These are phyloP conservation scores for Catocala nupta DNA, from an alignment of 2,888 invertebrate species.

Conservation along the genomic window DNA sequence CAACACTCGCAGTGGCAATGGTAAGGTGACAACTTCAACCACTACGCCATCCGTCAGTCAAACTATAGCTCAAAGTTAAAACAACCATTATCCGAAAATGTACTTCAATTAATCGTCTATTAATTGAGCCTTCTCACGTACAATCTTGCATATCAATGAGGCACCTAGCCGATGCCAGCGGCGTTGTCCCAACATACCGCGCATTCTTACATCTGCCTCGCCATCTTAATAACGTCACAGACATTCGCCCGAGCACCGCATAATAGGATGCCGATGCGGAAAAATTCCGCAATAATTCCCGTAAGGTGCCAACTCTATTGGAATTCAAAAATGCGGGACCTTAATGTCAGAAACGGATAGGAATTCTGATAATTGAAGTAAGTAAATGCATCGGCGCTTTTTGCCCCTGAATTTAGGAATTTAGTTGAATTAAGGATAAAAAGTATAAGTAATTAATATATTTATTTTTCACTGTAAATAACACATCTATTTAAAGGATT, in stretches of 20 bases:
- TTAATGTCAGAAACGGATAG: conserved; percentile 46
- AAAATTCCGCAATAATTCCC: conserved; percentile 76
- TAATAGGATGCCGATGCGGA: conserved; percentile 80
- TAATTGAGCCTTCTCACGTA: conserved; percentile 6
- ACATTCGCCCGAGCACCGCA: conserved; percentile 59
- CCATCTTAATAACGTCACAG: conserved; percentile 69
- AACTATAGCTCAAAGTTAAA: too few species aligned
- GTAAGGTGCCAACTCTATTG: conserved; percentile 67
- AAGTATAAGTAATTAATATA: too few species aligned
- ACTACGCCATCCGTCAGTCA: too few species aligned
- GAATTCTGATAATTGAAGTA: conserved; percentile 53
- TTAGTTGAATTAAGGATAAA: too few species aligned
- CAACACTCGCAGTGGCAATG: too few species aligned
- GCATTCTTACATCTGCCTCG: conserved; percentile 44
- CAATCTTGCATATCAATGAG: conserved; percentile 45
- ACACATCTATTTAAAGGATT: too few species aligned
- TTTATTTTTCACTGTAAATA: too few species aligned
- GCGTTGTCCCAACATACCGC: conserved; percentile 36
- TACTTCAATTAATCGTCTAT: conserved; percentile 7
- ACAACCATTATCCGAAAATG: too few species aligned
- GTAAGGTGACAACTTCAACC: too few species aligned
- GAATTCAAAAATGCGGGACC: conserved; percentile 75
- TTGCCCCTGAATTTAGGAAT: too few species aligned
- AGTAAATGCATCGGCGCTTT: conserved; percentile 28
- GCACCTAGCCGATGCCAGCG: conserved; percentile 22